Evolutionary conservation across 2,888 invertebrate species (phyloP).

Genomic region (Cyaniris semiargus): DNA sequence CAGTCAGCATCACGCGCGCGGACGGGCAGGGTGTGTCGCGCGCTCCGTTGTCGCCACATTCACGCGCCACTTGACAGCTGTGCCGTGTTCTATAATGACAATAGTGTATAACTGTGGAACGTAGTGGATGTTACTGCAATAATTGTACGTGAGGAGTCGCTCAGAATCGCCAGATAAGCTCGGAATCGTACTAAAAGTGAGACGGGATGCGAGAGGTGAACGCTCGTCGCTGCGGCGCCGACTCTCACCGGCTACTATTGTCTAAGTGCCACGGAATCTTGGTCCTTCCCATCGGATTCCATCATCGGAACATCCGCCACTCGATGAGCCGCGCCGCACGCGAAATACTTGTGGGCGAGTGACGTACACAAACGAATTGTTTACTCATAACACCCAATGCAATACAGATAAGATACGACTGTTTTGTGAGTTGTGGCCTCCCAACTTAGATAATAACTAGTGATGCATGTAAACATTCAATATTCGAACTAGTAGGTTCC

Average conservation of each 20-base stretch:
- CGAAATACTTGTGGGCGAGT: slow-evolving; percentile 56
- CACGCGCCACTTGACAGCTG: slow-evolving; percentile 75
- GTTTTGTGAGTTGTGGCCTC: slow-evolving; percentile 41
- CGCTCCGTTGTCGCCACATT: slow-evolving; percentile 54
- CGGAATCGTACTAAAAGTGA: slow-evolving; percentile 57
- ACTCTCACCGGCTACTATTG: slow-evolving; percentile 78
- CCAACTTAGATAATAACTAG: not conserved
- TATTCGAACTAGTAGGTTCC: not conserved
- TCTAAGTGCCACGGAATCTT: slow-evolving; percentile 79
- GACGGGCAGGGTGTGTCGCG: slow-evolving; percentile 60
- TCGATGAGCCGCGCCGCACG: slow-evolving; percentile 67
- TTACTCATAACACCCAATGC: slow-evolving; percentile 51
- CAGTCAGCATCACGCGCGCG: slow-evolving; percentile 78
- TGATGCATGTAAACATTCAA: slow-evolving; percentile 1
- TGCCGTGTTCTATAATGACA: slow-evolving; percentile 70
- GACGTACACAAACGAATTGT: slow-evolving; percentile 58
- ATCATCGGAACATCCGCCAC: slow-evolving; percentile 70
- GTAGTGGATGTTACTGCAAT: slow-evolving; percentile 62
- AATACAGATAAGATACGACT: slow-evolving; percentile 66
- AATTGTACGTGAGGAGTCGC: slow-evolving; percentile 55
- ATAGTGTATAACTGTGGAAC: slow-evolving; percentile 61
- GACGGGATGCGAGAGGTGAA: slow-evolving; percentile 76
- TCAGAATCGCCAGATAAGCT: slow-evolving; percentile 45
- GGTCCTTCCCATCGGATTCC: slow-evolving; percentile 78
- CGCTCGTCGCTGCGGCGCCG: slow-evolving; percentile 77